These are phyloP conservation scores for Oceanodroma leucorhoa DNA, from an alignment of 2,797 vertebrate species.

Conservation along the genomic window DNA sequence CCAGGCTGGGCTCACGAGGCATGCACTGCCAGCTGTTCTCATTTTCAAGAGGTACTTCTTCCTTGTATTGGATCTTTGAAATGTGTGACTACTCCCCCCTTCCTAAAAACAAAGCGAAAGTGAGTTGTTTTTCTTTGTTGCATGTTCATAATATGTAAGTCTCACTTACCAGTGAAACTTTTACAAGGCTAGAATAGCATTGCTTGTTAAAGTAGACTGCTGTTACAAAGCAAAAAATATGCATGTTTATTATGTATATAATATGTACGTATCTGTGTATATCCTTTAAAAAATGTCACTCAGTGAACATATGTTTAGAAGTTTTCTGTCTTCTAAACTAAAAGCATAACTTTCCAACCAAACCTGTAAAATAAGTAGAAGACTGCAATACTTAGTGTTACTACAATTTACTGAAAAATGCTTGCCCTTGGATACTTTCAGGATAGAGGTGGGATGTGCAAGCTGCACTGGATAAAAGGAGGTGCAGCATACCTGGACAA, in stretches of 20 bases:
- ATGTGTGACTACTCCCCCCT: not conserved
- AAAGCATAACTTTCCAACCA: not conserved
- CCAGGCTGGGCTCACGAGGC: not conserved
- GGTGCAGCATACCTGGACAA: not conserved
- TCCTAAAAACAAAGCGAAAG: not conserved
- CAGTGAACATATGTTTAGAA: not conserved
- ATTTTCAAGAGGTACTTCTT: constrained; percentile 25
- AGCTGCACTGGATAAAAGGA: not conserved
- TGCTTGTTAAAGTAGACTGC: not conserved
- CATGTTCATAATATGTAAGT: not conserved
- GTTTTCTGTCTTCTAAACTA: not conserved
- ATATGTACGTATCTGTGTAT: rapidly evolving
- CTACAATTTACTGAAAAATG: not conserved
- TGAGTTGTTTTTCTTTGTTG: not conserved
- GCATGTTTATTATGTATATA: not conserved
- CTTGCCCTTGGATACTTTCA: not conserved
- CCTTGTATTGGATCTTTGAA: not conserved
- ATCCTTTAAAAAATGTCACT: not conserved
- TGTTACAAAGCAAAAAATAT: not conserved
- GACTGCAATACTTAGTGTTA: not conserved
- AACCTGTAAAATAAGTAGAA: not conserved
- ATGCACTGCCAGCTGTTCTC: constrained; percentile 13
- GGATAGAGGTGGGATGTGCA: not conserved
- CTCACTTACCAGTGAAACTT: not conserved
- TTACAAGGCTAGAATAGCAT: not conserved